Evolutionary conservation across 2,797 vertebrate species (phyloP).

Genomic region (Denticeps clupeoides): DNA sequence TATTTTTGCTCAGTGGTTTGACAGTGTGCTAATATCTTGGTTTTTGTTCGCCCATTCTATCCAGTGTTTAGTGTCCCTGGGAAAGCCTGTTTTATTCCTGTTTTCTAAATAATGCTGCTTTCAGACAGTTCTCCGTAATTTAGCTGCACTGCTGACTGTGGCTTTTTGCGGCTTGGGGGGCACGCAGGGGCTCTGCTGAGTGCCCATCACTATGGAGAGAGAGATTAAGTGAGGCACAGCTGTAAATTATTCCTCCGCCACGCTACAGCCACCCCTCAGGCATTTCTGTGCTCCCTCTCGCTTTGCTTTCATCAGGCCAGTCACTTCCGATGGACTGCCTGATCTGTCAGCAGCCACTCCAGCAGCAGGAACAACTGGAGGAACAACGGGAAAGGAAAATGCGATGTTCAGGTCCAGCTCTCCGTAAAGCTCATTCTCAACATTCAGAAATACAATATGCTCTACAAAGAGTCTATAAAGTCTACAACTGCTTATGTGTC

Average conservation of each 20-base stretch:
- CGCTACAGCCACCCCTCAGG: conserved; percentile 20
- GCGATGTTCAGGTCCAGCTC: conserved; percentile 14
- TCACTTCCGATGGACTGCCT: conserved; percentile 39
- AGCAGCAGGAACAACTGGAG: background rate
- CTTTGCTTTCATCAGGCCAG: conserved; percentile 38
- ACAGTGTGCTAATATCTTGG: too few species aligned
- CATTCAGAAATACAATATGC: too few species aligned
- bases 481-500: too few species aligned
- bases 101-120: too few species aligned
- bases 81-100: too few species aligned
- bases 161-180: too few species aligned
- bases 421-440: conserved; percentile 22
- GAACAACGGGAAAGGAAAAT: conserved; percentile 17
- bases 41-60: too few species aligned
- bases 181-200: conserved; percentile 22
- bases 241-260: conserved; percentile 56
- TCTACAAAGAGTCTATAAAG: too few species aligned
- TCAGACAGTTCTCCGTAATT: conserved; percentile 5
- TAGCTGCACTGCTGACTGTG: too few species aligned
- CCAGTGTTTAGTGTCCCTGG: too few species aligned
- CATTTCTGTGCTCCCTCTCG: conserved; percentile 20
- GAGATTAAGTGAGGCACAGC: conserved; percentile 50
- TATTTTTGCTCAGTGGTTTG: too few species aligned
- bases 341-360: conserved; percentile 38
- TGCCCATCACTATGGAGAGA: conserved; percentile 42